Evolutionary conservation across 2,797 vertebrate species (phyloP).

Genomic region (Gephyroberyx darwinii): DNA sequence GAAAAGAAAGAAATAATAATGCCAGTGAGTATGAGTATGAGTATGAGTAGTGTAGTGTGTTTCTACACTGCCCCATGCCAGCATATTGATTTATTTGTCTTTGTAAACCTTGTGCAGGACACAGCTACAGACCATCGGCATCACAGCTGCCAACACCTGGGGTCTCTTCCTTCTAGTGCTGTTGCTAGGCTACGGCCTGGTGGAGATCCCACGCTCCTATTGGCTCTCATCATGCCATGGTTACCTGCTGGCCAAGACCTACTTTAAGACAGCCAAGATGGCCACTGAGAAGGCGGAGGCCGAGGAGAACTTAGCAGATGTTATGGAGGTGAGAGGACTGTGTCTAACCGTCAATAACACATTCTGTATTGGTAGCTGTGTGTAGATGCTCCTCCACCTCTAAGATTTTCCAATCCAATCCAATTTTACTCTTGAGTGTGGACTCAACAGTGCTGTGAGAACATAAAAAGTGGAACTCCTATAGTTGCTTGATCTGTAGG

Average conservation of each 20-base stretch:
- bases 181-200: constrained; percentile 92
- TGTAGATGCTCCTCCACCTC: not conserved
- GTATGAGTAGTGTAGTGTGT: not conserved
- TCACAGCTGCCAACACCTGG: constrained; percentile 95
- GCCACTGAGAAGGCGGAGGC: constrained; percentile 91
- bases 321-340: constrained; percentile 86
- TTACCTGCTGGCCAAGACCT: constrained; percentile 89
- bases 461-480: no score
- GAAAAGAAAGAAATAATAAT: not conserved
- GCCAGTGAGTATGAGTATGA: not conserved
- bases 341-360: not conserved
- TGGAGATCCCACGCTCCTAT: constrained; percentile 93
- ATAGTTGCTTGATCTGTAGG: no score
- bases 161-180: constrained; percentile 94
- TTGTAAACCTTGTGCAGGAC: constrained; percentile 76
- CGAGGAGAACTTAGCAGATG: constrained; percentile 91
- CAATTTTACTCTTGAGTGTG: no score
- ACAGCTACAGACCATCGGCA: constrained; percentile 91
- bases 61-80: no score
- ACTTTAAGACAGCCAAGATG: constrained; percentile 92
- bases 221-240: constrained; percentile 90
- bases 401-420: no score
- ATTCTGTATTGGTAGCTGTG: not conserved
- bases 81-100: not conserved
- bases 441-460: no score